A percentile compares a stretch with the other conserved stretches of the same genome.
Evolutionary conservation across 23 tunicate species (phyloP).

Genomic region (Ciona savignyi): DNA sequence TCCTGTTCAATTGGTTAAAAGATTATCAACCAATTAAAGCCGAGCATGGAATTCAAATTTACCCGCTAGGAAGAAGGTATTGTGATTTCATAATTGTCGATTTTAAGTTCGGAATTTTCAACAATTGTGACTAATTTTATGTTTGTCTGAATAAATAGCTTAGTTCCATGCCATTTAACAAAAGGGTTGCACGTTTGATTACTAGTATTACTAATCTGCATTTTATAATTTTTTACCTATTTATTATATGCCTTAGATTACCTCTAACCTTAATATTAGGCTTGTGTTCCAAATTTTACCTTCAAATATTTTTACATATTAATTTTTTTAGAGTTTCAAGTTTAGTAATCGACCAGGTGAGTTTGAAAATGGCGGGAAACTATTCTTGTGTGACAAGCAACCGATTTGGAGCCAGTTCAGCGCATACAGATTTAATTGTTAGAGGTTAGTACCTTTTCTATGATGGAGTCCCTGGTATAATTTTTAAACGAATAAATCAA

Average conservation of each 20-base stretch:
- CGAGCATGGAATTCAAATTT: not conserved
- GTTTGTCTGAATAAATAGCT: too few relatives aligned
- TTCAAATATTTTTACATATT: too few relatives aligned
- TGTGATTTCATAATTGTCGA: too few relatives aligned
- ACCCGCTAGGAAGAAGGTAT: not conserved
- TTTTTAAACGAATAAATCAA: too few relatives aligned
- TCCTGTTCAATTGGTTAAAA: not conserved
- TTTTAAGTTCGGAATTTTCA: not conserved
- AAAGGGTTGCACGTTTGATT: too few relatives aligned
- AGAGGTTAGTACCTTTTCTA: constrained; percentile 10
- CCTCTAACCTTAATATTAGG: too few relatives aligned
- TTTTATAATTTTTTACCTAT: too few relatives aligned
- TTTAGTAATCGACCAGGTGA: constrained; percentile 4
- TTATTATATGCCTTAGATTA: too few relatives aligned
- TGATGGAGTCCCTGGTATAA: too few relatives aligned
- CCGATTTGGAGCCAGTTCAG: constrained; percentile 8
- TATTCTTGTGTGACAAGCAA: constrained; percentile 35
- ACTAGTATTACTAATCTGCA: too few relatives aligned
- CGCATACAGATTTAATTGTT: constrained; percentile 3
- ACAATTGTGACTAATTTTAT: not conserved
- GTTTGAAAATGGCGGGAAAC: constrained; percentile 17
- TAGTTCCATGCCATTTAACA: too few relatives aligned
- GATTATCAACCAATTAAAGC: not conserved
- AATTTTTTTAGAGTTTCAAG: not conserved
- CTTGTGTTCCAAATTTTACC: too few relatives aligned